phyloP scores from a whole-genome alignment of 1,140 invertebrate species.

The Aleiodes sp. region DNA sequence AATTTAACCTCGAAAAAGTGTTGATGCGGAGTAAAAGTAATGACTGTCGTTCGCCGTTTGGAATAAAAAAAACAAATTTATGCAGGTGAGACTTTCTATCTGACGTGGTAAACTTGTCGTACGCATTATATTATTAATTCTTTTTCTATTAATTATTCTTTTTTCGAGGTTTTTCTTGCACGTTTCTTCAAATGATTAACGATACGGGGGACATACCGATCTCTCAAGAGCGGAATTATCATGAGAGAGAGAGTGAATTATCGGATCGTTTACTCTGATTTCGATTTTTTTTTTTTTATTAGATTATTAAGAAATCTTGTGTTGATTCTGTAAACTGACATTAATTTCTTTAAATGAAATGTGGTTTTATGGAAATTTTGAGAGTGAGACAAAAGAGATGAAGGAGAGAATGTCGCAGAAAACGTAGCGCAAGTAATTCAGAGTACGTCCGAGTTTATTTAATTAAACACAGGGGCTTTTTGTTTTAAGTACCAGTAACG shows the following conservation, averaged over 20 bases:
- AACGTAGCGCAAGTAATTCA: slow-evolving; percentile 28
- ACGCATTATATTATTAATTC: not conserved
- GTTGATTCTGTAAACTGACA: too few species aligned
- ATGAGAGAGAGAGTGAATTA: not conserved
- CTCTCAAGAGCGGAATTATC: not conserved
- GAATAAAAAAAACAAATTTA: not conserved
- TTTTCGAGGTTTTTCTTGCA: not conserved
- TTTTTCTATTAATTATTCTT: not conserved
- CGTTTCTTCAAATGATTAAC: not conserved
- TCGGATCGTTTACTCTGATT: not conserved
- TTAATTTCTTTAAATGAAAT: too few species aligned
- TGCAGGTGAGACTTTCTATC: not conserved
- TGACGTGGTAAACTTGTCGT: not conserved
- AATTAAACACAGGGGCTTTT: slow-evolving; percentile 49
- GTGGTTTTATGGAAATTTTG: too few species aligned
- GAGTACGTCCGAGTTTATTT: slow-evolving; percentile 42
- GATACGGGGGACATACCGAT: not conserved
- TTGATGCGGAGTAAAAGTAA: slow-evolving; percentile 3
- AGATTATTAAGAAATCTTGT: too few species aligned
- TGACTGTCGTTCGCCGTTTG: not conserved
- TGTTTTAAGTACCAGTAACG: slow-evolving; percentile 57
- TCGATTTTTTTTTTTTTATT: too few species aligned
- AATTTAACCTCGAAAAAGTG: too few species aligned
- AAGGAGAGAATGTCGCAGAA: slow-evolving; percentile 19
- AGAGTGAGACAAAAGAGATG: slow-evolving; percentile 9